Base-by-base conservation (phyloP, 2,113 vertebrate genomes). In the Gallinago undulata region DNA sequence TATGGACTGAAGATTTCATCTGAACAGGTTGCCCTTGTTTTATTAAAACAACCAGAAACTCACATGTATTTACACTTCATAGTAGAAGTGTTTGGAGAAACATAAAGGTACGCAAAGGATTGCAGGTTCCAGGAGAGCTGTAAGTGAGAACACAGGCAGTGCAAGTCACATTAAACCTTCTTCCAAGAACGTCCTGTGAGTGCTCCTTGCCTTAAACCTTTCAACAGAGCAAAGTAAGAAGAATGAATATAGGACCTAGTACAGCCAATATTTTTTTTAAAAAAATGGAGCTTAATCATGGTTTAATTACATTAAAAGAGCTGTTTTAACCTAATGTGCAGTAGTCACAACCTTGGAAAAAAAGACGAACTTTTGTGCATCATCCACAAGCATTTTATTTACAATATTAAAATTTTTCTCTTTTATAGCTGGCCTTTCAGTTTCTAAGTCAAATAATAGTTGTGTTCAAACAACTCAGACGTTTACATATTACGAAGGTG, bases 41-140 rank as follows among this genome's bases (percentile, higher is more conserved):
- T 73, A 66, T 39, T 69, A 66, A 87, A 91, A 53, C 30, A 80
- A 22, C 2, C 18, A 82, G 30, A 84, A 70, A 14, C 22, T 70
- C 27, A 64, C 6, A 4, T 27, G 4, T 9, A 16, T 67, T 82
- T 82, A 67, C 2, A 4, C 11, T 80, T 64, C 35, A 69, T 12
- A 43, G 8, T n/a, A 18, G 45, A 69, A 48, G 8, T 37, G 13
- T 45, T 78, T 56, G 19, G 35, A 74, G 35, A 15, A 90, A 82
- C n/a, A 23, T 22, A 33, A 22, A 41, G 13, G 10, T 11, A 45
- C 51, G 17, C 3, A 27, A 24, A 45, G 33, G 21, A 8, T 35
- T 74, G 33, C 0, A 0, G 12, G 3, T 39, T 62, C 18, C 33
- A 62, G 9, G 10, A 80, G 17, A 76, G 9, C 3, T 70, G 15